Base-by-base conservation (phyloP, 1,140 invertebrate genomes). In the Drosophila biarmipes region DNA sequence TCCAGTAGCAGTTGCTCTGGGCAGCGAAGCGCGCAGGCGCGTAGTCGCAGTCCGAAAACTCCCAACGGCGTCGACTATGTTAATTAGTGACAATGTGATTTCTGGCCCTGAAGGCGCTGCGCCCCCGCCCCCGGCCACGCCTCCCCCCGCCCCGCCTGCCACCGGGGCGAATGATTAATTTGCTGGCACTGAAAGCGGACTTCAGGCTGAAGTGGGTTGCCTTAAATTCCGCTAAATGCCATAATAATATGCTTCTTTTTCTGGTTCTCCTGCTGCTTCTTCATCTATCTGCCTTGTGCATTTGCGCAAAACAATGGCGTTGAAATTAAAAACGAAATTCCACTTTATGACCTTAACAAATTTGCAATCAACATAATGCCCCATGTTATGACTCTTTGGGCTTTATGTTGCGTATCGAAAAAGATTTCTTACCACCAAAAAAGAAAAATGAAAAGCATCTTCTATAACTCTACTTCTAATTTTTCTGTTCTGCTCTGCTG, bases 311-410 rank as follows among this genome's bases (percentile, higher is more conserved):
- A 89, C 84, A 89, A 89, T 89, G 84, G 84, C 84, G 84, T 89
- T 89, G 81, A 89, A 89, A 89, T 89, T 89, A 89, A 89, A 89
- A 89, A 79, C 61, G 67, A 89, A 89, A 89, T 78, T 89, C 78
- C 59, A 73, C 72, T 89, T 89, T 90, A 89, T 89, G 86, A 90
- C 86, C 80, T 89, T 90, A 90, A 90, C 80, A 90, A 90, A 89
- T 89, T 89, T 73, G 85, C 85, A 89, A 90, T 90, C 80, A 90
- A 89, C 84, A 89, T 89, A 89, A 84, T 89, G 77, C 72, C 66
- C 55, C 58, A 12, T 86, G 78, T 87, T 86, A 86, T 86, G 82
- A 86, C 82, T 86, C 56, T 55, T 76, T 76, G 57, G 37, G 62
- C 31, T 76, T 76, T 76, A 76, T 58, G 49, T 68, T 77, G 62